Base-by-base conservation (phyloP, 2,888 invertebrate genomes). In the Ennomos quercinarius region DNA sequence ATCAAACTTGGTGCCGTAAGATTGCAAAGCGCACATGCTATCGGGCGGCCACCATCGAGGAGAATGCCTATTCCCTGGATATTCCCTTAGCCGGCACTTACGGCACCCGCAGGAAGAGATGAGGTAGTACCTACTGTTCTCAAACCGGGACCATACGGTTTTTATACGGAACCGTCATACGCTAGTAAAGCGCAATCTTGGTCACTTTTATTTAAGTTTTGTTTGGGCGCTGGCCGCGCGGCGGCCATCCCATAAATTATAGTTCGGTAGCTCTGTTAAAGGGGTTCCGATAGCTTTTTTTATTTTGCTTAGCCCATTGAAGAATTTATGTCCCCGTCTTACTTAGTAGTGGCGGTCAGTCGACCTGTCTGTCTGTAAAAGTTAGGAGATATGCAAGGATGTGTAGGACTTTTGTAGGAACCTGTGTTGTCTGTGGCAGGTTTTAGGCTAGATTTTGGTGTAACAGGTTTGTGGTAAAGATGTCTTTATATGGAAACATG, bases 251-350 rank as follows among this genome's bases (percentile, higher is more conserved):
- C 90, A 92, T 92, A 92, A 91, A 91, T 92, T 92, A 92, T 91
- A 91, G 91, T 92, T 92, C 92, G 92, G 92, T 91, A 92, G 92
- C 92, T 85, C 90, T 87, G 80, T 84, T 89, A 90, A 91, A 90
- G 89, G 89, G 84, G 48, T 43, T 80, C 85, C 87, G 81, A n/a
- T n/a, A 80, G 83, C 86, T 51, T 49, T 77, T 88, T 91, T 90
- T 84, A 86, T 91, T 89, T 89, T 85, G 83, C 87, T 90, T 87
- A 88, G 83, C 75, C 82, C 86, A 85, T 87, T 91, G 92, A 92
- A 91, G 91, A 91, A 92, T 92, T 92, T 92, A 92, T 92, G 91
- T 90, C 86, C 83, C 84, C 80, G 83, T 89, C 91, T 89, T 89
- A 91, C 90, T 90, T 91, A 91, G 91, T 89, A 86, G 90, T 84